Conservation (phyloP, 2,113 vertebrate species). For the Pterocles burchelli region DNA sequence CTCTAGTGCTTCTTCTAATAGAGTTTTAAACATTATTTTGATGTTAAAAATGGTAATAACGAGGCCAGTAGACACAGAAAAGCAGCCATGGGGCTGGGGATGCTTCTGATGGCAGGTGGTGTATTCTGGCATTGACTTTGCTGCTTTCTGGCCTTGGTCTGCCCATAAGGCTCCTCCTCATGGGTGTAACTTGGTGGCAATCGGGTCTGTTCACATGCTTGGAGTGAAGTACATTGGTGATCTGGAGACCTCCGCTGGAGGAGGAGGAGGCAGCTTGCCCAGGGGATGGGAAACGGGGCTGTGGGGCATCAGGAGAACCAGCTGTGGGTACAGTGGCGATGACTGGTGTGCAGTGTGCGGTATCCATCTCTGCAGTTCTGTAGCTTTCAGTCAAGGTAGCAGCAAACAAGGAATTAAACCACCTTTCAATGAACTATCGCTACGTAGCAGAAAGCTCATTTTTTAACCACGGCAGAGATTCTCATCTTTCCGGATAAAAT, state of each 20-base stretch:
- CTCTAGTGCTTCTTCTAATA: background rate
- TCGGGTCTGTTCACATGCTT: fast-evolving
- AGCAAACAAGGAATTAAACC: background rate
- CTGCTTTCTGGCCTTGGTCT: background rate
- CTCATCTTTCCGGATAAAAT: background rate
- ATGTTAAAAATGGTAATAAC: background rate
- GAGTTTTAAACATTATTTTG: background rate
- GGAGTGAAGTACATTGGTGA: fast-evolving
- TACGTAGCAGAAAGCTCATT: background rate
- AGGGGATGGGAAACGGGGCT: background rate
- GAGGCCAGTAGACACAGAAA: background rate
- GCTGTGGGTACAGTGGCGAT: fast-evolving
- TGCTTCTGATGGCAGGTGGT: background rate
- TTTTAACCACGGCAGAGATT: background rate
- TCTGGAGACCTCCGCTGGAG: background rate
- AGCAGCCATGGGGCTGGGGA: background rate
- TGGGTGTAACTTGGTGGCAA: fast-evolving
- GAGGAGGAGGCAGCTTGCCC: background rate
- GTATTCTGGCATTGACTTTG: background rate
- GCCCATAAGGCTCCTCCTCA: background rate
- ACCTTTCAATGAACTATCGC: background rate
- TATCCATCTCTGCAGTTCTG: background rate
- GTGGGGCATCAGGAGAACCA: background rate
- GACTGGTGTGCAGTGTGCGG: fast-evolving
- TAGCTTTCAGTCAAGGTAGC: background rate